Percentiles rank a stretch among this genome's conserved stretches.
Conservation (phyloP, 1,140 invertebrate species). For the Bombus affinis region DNA sequence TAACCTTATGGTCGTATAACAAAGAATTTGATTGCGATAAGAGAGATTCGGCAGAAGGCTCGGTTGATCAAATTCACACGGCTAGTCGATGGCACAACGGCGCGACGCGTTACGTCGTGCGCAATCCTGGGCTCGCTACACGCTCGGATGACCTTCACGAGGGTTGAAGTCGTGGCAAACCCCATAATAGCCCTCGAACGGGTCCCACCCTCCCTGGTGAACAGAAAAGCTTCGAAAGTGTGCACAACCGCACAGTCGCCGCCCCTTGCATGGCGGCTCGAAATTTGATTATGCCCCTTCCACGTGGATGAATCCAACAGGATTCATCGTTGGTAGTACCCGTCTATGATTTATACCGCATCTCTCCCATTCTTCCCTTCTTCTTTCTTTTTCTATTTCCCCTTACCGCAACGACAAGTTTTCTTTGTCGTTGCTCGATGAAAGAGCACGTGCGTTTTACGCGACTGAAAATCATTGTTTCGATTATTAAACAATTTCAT, state of each 20-base stretch:
- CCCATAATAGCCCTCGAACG: constrained; percentile 69
- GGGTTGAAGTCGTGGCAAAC: constrained; percentile 52
- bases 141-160: constrained; percentile 41
- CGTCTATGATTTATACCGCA: constrained; percentile 60
- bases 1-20: neutral
- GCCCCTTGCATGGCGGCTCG: constrained; percentile 68
- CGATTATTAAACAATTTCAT: neutral
- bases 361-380: neutral
- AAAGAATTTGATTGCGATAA: neutral
- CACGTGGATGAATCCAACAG: constrained; percentile 60
- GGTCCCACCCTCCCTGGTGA: constrained; percentile 63
- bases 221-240: constrained; percentile 65
- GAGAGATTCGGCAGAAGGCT: neutral
- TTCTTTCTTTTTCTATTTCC: neutral
- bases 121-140: constrained; percentile 54
- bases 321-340: constrained; percentile 61
- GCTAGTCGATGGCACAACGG: constrained; percentile 11
- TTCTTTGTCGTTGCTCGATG: constrained; percentile 51
- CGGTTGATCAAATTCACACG: constrained; percentile 8
- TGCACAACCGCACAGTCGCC: constrained; percentile 69
- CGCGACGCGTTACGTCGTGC: constrained; percentile 38
- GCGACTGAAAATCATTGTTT: neutral
- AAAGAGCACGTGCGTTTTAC: constrained; percentile 9
- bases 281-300: constrained; percentile 72
- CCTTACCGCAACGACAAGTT: constrained; percentile 59